Conservation (phyloP, 2,113 vertebrate genomes). For the Pseudorasbora parva region DNA sequence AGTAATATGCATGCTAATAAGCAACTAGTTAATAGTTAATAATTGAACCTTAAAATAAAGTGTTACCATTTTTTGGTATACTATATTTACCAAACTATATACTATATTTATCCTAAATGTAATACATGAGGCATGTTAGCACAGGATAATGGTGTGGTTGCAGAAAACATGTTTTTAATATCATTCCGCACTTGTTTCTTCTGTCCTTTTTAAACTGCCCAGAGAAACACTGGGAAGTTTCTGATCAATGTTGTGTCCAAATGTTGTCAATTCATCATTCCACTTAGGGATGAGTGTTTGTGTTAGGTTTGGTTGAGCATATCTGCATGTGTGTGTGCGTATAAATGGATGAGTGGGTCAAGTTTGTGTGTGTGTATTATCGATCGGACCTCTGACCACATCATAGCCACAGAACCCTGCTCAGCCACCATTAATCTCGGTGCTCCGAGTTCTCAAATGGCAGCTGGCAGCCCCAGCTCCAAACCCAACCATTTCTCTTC, state of each 20-base stretch:
- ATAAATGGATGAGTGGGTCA: slow-evolving; percentile 8
- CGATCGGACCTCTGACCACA: slow-evolving; percentile 76
- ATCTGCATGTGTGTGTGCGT: background rate
- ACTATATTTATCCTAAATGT: slow-evolving; percentile 42
- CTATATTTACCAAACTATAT: too few species aligned
- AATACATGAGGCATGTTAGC: slow-evolving; percentile 49
- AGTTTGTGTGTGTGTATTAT: slow-evolving; percentile 67
- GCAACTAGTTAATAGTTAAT: too few species aligned
- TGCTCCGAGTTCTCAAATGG: slow-evolving; percentile 75
- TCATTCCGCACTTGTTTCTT: slow-evolving; percentile 50
- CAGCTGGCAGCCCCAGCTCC: slow-evolving; percentile 77
- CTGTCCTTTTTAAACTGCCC: slow-evolving; percentile 50
- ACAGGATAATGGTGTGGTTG: slow-evolving; percentile 47
- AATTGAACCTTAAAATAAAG: too few species aligned
- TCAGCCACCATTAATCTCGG: slow-evolving; percentile 78
- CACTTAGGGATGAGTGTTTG: slow-evolving; percentile 69
- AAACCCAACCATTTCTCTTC: slow-evolving; percentile 82
- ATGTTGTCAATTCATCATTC: slow-evolving; percentile 74
- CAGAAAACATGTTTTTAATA: slow-evolving; percentile 44
- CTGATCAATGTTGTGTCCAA: slow-evolving; percentile 71
- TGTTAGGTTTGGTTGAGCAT: slow-evolving; percentile 42
- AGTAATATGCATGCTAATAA: too few species aligned
- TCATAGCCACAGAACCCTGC: slow-evolving; percentile 74
- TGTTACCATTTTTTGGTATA: too few species aligned
- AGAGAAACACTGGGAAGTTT: slow-evolving; percentile 57